Percentiles rank a stretch among this genome's conserved stretches.
Evolutionary conservation across 2,888 invertebrate species (phyloP).

Genomic region (Bembecia ichneumoniformis): DNA sequence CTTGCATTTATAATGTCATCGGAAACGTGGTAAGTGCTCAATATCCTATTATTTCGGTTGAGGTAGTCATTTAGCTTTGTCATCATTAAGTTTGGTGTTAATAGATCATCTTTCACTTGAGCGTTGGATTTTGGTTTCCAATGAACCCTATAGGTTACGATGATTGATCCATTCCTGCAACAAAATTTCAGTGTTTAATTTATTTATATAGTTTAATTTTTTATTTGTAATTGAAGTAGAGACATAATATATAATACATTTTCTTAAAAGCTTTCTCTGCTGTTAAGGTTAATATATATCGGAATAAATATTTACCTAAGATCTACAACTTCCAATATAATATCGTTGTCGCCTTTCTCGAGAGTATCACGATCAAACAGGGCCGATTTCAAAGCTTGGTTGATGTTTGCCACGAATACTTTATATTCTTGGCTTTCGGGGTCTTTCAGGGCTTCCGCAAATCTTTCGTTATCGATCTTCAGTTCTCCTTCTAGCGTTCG

Average conservation of each 20-base stretch:
- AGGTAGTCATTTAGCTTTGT: conserved; percentile 64
- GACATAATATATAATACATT: no score
- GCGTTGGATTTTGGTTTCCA: conserved; percentile 72
- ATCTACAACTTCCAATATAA: conserved; percentile 73
- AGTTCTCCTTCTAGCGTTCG: conserved; percentile 79
- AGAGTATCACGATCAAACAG: conserved; percentile 66
- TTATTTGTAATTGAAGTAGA: no score
- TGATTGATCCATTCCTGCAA: conserved; percentile 76
- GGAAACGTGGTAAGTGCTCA: conserved; percentile 65
- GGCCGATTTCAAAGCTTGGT: conserved; percentile 72
- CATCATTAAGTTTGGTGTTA: conserved; percentile 58
- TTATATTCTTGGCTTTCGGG: conserved; percentile 75
- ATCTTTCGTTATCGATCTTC: conserved; percentile 77
- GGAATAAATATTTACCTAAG: conserved; percentile 63
- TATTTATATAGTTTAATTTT: no score
- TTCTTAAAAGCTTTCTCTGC: no score
- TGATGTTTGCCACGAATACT: conserved; percentile 72
- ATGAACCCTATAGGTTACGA: conserved; percentile 76
- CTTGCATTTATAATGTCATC: conserved; percentile 45
- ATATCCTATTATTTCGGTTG: conserved; percentile 60
- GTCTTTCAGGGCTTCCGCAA: conserved; percentile 70
- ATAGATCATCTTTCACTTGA: conserved; percentile 56
- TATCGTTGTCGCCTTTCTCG: conserved; percentile 66
- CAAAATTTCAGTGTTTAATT: conserved; percentile 6
- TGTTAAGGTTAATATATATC: no score